Evolutionary conservation across 2,113 vertebrate species (phyloP).

Genomic region (Strigops habroptila): DNA sequence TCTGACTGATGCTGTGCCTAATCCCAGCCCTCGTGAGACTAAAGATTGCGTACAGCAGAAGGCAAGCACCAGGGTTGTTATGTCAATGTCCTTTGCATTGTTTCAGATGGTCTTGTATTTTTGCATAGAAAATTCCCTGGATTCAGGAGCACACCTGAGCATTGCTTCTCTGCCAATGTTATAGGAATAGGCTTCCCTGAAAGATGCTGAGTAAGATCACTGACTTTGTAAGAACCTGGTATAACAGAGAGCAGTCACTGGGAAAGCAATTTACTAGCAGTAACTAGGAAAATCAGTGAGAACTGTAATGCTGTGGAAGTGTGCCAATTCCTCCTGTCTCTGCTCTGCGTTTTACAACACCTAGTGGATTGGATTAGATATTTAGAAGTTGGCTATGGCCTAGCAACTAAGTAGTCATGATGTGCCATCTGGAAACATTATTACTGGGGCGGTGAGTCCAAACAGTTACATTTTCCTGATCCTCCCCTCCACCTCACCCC

Average conservation of each 20-base stretch:
- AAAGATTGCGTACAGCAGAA: slow-evolving; percentile 78
- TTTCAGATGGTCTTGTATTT: background rate
- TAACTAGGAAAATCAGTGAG: background rate
- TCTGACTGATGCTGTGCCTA: slow-evolving; percentile 87
- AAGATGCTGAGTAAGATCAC: background rate
- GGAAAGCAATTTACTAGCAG: background rate
- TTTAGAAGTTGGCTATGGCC: background rate
- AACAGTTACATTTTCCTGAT: background rate
- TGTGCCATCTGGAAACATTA: background rate
- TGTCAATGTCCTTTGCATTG: background rate
- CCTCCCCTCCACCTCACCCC: background rate
- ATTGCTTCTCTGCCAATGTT: background rate
- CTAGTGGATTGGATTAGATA: background rate
- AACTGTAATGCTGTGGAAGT: background rate
- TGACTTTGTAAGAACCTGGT: background rate
- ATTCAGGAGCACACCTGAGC: background rate
- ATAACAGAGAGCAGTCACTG: background rate
- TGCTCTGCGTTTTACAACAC: background rate
- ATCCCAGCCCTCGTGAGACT: slow-evolving; percentile 81
- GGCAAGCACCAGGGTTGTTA: background rate
- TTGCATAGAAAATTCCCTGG: background rate
- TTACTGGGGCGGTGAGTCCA: background rate
- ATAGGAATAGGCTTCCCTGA: background rate
- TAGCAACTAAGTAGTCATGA: background rate
- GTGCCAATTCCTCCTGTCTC: background rate